These are phyloP conservation scores for Diadophis punctatus DNA, from an alignment of 2,113 vertebrate genomes.

Conservation along the genomic window DNA sequence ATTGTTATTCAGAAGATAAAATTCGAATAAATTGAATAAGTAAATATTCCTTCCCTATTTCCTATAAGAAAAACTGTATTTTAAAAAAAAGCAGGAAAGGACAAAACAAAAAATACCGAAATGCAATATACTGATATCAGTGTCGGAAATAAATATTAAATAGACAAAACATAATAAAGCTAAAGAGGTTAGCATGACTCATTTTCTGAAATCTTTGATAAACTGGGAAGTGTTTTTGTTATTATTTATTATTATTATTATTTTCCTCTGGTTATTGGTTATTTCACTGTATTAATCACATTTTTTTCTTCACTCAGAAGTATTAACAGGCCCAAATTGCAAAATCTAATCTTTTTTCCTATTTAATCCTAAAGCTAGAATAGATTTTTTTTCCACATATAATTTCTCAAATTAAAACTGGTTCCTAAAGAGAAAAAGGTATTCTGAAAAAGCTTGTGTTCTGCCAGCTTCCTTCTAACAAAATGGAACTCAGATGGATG, in stretches of 20 bases:
- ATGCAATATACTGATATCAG: not conserved
- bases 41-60: not conserved
- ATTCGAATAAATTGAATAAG: not conserved
- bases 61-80: not conserved
- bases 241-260: not conserved
- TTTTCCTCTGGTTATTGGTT: slow-evolving; percentile 16
- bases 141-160: not conserved
- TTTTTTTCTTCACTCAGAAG: slow-evolving; percentile 19
- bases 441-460: slow-evolving; percentile 8
- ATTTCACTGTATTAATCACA: slow-evolving; percentile 45
- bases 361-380: slow-evolving; percentile 1
- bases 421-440: not conserved
- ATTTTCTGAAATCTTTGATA: not conserved
- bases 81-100: not conserved
- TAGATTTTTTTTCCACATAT: slow-evolving; percentile 10
- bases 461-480: slow-evolving; percentile 31
- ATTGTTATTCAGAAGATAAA: not conserved
- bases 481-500: slow-evolving; percentile 41
- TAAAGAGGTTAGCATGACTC: not conserved
- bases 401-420: slow-evolving; percentile 26
- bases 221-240: slow-evolving; percentile 24
- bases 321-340: not conserved
- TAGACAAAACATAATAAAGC: not conserved
- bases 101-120: not conserved
- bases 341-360: not conserved